Conservation (phyloP, 2,888 invertebrate genomes). For the Macrosiphum euphorbiae region DNA sequence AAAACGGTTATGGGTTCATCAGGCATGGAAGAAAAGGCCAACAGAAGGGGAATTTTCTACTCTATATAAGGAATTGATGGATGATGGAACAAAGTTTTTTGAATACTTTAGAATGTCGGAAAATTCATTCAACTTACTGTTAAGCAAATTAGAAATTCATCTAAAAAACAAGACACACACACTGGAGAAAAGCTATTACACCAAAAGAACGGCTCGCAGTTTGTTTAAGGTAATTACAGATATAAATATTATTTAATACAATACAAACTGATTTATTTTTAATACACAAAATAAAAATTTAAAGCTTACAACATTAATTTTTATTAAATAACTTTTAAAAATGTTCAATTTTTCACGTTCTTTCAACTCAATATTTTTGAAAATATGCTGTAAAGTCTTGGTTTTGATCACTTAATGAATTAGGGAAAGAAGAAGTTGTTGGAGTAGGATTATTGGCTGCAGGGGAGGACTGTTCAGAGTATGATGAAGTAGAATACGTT, state of each 20-base stretch:
- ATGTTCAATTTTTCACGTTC: background rate
- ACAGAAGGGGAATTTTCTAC: conserved; percentile 37
- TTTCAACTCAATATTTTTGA: conserved; percentile 23
- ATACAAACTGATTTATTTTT: conserved; percentile 22
- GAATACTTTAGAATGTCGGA: conserved; percentile 56
- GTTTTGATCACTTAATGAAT: conserved; percentile 10
- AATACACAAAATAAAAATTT: background rate
- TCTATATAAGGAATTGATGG: conserved; percentile 41
- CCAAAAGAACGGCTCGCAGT: conserved; percentile 40
- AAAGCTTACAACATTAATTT: background rate
- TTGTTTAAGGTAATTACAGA: conserved; percentile 34
- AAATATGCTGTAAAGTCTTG: conserved; percentile 16
- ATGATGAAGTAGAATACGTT: conserved; percentile 21
- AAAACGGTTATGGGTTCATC: conserved; percentile 24
- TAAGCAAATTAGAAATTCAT: conserved; percentile 46
- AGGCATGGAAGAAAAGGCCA: conserved; percentile 67
- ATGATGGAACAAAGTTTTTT: conserved; percentile 44
- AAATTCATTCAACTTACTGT: conserved; percentile 44
- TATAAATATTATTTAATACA: conserved; percentile 23
- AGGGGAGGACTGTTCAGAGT: background rate
- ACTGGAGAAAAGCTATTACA: conserved; percentile 43
- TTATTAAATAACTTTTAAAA: background rate
- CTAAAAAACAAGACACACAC: conserved; percentile 41
- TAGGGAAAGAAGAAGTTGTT: background rate
- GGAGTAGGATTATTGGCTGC: background rate